Conservation (phyloP, 2,797 vertebrate genomes). For the Neosalanx taihuensis region DNA sequence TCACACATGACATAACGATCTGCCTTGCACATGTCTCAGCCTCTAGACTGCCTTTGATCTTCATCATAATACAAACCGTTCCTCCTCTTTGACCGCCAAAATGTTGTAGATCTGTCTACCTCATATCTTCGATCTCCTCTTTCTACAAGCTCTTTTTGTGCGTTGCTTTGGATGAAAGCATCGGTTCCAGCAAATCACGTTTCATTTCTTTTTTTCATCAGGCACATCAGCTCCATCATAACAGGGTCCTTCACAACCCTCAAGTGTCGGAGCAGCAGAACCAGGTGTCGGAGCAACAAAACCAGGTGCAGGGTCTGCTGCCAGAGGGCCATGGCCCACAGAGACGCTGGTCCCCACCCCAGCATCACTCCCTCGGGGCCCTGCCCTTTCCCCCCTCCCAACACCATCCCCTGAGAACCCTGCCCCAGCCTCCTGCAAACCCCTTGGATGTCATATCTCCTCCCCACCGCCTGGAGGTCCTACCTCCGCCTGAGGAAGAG, state of each 20-base stretch:
- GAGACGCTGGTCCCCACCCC: conserved; percentile 68
- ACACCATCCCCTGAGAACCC: conserved; percentile 63
- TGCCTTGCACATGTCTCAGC: neutral
- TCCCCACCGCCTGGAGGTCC: no score
- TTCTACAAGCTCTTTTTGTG: no score
- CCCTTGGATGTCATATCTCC: conserved; percentile 51
- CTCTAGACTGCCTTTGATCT: no score
- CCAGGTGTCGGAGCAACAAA: conserved; percentile 53
- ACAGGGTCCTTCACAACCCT: conserved; percentile 51
- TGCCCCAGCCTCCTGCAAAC: conserved; percentile 59
- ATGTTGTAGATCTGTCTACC: no score
- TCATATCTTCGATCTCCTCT: no score
- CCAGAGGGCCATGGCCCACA: conserved; percentile 61
- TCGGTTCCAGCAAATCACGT: neutral
- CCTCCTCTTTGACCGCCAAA: no score
- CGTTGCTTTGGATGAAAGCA: no score
- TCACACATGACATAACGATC: neutral
- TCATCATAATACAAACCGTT: no score
- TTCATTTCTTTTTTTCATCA: conserved; percentile 47
- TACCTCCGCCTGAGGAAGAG: conserved; percentile 67
- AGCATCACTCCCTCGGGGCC: conserved; percentile 61
- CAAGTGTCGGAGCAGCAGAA: conserved; percentile 25
- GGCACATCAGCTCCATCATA: conserved; percentile 60
- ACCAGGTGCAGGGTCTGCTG: conserved; percentile 73
- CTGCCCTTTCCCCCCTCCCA: conserved; percentile 50